Percentiles rank a stretch among this genome's conserved stretches.
Conservation (phyloP, 2,888 invertebrate genomes). For the Hemicrepidius hirtus region DNA sequence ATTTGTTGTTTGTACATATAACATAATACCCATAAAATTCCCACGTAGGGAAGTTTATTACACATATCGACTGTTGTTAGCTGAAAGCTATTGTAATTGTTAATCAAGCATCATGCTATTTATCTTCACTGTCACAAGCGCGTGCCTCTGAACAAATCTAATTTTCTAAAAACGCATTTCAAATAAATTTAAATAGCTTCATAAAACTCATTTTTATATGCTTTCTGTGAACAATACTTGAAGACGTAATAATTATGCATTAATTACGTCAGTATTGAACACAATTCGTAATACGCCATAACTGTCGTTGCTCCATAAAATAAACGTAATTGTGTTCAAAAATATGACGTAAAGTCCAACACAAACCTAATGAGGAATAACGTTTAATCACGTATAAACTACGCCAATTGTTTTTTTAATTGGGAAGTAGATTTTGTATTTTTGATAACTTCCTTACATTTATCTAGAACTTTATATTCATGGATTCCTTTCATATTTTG, state of each 20-base stretch:
- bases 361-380: too few relatives aligned
- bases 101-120: not conserved
- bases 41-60: constrained; percentile 1
- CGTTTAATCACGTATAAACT: too few relatives aligned
- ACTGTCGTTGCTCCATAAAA: too few relatives aligned
- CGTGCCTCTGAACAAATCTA: constrained; percentile 14
- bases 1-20: not conserved
- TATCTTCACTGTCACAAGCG: constrained; percentile 6
- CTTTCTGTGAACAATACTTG: not conserved
- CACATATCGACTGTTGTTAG: constrained; percentile 7
- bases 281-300: not conserved
- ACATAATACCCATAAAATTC: constrained; percentile 12
- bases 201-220: not conserved
- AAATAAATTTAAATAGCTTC: not conserved
- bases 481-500: too few relatives aligned
- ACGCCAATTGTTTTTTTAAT: too few relatives aligned
- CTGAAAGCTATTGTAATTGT: constrained; percentile 21
- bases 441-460: too few relatives aligned
- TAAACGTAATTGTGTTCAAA: constrained; percentile 2
- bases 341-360: not conserved
- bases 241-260: constrained; percentile 4
- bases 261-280: not conserved
- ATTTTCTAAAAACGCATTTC: not conserved
- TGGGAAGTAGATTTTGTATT: too few relatives aligned
- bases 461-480: too few relatives aligned